A percentile compares a stretch with the other conserved stretches of the same genome.
These are phyloP conservation scores for Prionailurus bengalensis DNA, from an alignment of 2,113 vertebrate species.

Conservation along the genomic window DNA sequence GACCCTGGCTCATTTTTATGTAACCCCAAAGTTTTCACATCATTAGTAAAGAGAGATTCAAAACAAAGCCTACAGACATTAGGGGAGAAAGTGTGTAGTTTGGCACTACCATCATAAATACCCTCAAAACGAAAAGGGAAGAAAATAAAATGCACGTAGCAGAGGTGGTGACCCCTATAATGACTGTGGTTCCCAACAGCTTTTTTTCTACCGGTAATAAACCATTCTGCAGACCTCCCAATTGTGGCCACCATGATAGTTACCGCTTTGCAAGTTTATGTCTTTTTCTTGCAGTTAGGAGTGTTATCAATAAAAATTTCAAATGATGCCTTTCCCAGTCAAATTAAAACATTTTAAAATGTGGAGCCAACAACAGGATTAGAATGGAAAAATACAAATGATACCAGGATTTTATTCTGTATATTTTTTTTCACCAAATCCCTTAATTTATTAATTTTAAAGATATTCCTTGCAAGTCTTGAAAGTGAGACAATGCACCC, in stretches of 20 bases:
- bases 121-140: slow-evolving; percentile 80
- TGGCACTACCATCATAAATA: slow-evolving; percentile 75
- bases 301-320: slow-evolving; percentile 85
- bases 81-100: slow-evolving; percentile 77
- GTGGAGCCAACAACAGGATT: slow-evolving; percentile 42
- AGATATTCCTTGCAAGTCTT: slow-evolving; percentile 27
- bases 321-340: slow-evolving; percentile 74
- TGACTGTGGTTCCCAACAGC: slow-evolving; percentile 79
- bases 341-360: slow-evolving; percentile 78
- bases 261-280: slow-evolving; percentile 74
- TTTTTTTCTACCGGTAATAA: slow-evolving; percentile 83
- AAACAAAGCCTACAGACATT: slow-evolving; percentile 82
- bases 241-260: slow-evolving; percentile 84
- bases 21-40: slow-evolving; percentile 83
- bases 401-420: slow-evolving; percentile 42
- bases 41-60: slow-evolving; percentile 87
- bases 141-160: slow-evolving; percentile 29
- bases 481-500: not conserved
- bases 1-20: slow-evolving; percentile 82
- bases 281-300: slow-evolving; percentile 81
- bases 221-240: slow-evolving; percentile 86
- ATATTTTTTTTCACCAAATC: slow-evolving; percentile 44
- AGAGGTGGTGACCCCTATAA: slow-evolving; percentile 82
- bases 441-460: slow-evolving; percentile 63
- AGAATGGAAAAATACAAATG: slow-evolving; percentile 59